Percentiles rank a stretch among this genome's conserved stretches.
Evolutionary conservation across 2,113 vertebrate species (phyloP).

Genomic region (Hoplias malabaricus): DNA sequence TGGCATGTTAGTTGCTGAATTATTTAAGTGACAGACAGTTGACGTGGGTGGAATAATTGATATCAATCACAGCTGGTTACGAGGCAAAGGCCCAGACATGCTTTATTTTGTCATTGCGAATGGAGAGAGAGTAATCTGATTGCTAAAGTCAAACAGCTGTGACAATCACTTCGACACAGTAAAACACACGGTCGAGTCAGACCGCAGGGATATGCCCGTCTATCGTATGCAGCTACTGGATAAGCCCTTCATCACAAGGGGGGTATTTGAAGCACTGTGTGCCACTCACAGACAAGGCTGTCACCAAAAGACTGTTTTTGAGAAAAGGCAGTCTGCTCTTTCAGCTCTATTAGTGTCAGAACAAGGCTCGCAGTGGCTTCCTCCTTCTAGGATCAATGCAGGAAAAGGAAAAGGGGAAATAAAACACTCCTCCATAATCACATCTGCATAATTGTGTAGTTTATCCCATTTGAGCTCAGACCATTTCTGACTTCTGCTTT

Average conservation of each 20-base stretch:
- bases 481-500: constrained; percentile 5
- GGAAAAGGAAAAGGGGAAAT: not conserved
- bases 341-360: constrained; percentile 42
- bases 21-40: constrained; percentile 21
- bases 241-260: constrained; percentile 42
- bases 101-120: constrained; percentile 7
- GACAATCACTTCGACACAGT: constrained; percentile 19
- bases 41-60: constrained; percentile 19
- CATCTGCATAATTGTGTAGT: constrained; percentile 27
- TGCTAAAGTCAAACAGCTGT: constrained; percentile 45
- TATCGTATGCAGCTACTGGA: constrained; percentile 44
- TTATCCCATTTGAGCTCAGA: constrained; percentile 26
- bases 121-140: constrained; percentile 48
- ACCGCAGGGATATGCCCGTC: constrained; percentile 6
- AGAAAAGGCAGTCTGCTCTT: constrained; percentile 19
- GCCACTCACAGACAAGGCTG: constrained; percentile 18
- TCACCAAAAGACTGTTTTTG: constrained; percentile 32
- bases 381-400: not conserved
- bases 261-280: constrained; percentile 3
- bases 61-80: constrained; percentile 8
- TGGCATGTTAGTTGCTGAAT: not conserved
- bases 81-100: not conserved
- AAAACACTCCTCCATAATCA: constrained; percentile 5
- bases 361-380: not conserved
- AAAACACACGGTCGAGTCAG: constrained; percentile 12